Base-by-base conservation (phyloP, 2,797 vertebrate genomes). In the Xenops minutus region DNA sequence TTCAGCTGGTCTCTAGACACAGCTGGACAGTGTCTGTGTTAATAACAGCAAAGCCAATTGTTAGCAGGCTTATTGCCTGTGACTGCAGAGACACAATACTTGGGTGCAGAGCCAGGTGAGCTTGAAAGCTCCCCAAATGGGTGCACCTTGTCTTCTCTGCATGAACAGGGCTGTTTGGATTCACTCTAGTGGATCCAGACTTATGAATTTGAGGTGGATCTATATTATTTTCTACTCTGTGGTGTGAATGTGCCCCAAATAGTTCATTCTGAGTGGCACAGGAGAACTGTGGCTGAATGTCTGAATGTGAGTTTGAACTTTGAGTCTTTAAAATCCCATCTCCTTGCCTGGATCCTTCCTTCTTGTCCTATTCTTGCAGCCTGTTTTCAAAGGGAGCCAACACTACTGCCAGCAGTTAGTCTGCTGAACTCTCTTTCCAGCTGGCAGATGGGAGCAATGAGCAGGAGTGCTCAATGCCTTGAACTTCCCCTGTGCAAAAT, bases 131-230 rank as follows among this genome's bases (percentile, higher is more conserved):
- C 30, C 37, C 32, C 32, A 83, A 2, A 55, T 27, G 16, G 22
- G 9, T 27, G 32, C 23, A 74, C 12, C 10, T 69, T 46, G 18
- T 16, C 22, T 82, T 43, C 51, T 46, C 37, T n/a, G 7, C 21
- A 20, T 27, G 16, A 69, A 49, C 15, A 22, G 11, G 69, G 39
- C 11, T 59, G 30, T 39, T 66, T 66, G 32, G 18, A 76, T 46
- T 59, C 22, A 32, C 17, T 32, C 15, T 39, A 32, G 58, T 14
- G 6, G 14, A 39, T 73, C 29, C 34, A 80, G 21, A 18, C 10
- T 54, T 21, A 10, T 7, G 14, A 7, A 21, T 80, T 34, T 0
- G 0, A 69, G 21, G 8, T 56, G 30, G 10, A 49, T 3, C 4
- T 18, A 10, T 43, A 17, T 29, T 69, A 37, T 64, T 86, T 90